Conservation (phyloP, 2,797 vertebrate species). For the Clarias fuscus region DNA sequence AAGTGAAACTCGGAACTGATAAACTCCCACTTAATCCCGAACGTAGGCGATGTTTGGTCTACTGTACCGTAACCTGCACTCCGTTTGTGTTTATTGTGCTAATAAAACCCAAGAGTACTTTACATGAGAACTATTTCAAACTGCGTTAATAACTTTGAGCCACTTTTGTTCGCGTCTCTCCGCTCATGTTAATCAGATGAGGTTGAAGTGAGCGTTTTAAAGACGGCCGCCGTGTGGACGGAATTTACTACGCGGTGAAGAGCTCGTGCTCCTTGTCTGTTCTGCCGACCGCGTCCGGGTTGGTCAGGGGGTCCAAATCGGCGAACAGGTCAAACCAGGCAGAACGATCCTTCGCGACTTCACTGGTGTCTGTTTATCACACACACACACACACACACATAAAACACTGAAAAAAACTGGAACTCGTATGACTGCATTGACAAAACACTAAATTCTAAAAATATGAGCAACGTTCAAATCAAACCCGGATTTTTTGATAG, state of each 20-base stretch:
- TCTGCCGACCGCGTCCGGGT: constrained; percentile 87
- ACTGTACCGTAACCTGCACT: no score
- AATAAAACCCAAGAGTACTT: background rate
- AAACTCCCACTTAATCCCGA: background rate
- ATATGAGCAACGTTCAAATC: no score
- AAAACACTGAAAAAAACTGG: background rate
- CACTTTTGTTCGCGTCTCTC: background rate
- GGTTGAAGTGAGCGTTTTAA: background rate
- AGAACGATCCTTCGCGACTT: constrained; percentile 77
- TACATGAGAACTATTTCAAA: background rate
- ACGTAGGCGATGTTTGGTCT: background rate
- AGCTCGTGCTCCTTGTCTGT: constrained; percentile 87
- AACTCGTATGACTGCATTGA: background rate
- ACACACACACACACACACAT: constrained; percentile 13
- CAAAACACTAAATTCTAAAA: background rate
- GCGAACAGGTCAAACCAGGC: constrained; percentile 89
- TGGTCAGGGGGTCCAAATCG: constrained; percentile 86
- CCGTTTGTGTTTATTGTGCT: background rate
- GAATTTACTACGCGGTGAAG: constrained; percentile 79
- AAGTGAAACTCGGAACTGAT: background rate
- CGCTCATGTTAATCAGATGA: background rate
- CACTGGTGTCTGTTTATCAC: constrained; percentile 69
- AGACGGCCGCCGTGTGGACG: background rate
- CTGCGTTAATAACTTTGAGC: background rate
- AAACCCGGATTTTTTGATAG: no score